A percentile compares a stretch with the other conserved stretches of the same genome.
phyloP scores from a whole-genome alignment of 1,140 invertebrate genomes.

The Anoplolepis gracilipes region DNA sequence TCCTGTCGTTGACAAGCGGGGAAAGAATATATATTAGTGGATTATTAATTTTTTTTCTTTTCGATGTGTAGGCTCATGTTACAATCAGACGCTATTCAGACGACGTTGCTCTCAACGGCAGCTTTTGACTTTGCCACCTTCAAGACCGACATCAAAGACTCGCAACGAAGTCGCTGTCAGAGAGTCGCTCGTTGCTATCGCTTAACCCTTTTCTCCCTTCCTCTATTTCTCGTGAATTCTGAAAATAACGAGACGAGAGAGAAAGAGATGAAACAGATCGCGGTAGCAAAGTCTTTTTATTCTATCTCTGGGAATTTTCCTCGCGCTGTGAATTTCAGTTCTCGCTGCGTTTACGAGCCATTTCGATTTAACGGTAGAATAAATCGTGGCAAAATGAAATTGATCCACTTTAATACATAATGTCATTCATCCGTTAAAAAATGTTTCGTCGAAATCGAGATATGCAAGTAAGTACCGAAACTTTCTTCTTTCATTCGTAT shows the following conservation, averaged over 20 bases:
- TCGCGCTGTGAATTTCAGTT: conserved; percentile 1
- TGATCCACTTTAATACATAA: conserved; percentile 31
- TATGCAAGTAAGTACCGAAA: conserved; percentile 11
- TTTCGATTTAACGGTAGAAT: conserved; percentile 36
- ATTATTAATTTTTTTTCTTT: conserved; percentile 72
- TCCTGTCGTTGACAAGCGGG: not conserved
- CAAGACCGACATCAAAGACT: conserved; percentile 65
- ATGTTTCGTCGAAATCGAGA: not conserved
- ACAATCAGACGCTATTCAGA: conserved; percentile 79
- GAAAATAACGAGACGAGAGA: conserved; percentile 4
- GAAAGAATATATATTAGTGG: conserved; percentile 1
- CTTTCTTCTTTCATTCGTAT: not conserved
- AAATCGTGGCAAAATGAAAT: conserved; percentile 26
- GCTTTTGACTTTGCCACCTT: conserved; percentile 65
- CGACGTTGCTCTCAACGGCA: conserved; percentile 49
- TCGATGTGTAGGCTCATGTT: conserved; percentile 39
- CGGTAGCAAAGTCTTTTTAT: conserved; percentile 3
- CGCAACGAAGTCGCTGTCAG: not conserved
- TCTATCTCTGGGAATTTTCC: conserved; percentile 36
- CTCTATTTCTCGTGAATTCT: conserved; percentile 22
- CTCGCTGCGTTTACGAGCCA: conserved; percentile 1
- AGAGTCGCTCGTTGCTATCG: conserved; percentile 43
- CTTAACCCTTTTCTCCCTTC: conserved; percentile 49
- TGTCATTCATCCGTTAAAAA: not conserved
- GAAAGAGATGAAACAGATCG: conserved; percentile 1